Evolutionary conservation across 2,113 vertebrate genomes (phyloP).

Genomic region (Blennius ocellaris): DNA sequence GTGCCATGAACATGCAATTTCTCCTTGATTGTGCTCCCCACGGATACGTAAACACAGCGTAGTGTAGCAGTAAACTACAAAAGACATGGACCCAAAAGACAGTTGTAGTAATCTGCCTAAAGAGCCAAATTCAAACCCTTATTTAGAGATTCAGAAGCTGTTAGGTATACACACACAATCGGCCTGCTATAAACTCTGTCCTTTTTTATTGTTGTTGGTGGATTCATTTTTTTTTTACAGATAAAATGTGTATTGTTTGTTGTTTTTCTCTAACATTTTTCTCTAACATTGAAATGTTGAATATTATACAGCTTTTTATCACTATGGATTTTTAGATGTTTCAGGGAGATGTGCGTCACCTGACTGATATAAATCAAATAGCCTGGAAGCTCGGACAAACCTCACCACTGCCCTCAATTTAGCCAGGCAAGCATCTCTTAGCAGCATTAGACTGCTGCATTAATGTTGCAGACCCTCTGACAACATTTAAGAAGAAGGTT

Average conservation of each 20-base stretch:
- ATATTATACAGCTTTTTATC: conserved; percentile 25
- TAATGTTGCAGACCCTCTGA: conserved; percentile 26
- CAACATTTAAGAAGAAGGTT: conserved; percentile 33
- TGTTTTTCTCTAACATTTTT: too few relatives aligned
- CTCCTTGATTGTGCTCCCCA: conserved; percentile 74
- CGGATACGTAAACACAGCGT: conserved; percentile 77
- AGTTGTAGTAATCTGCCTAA: conserved; percentile 56
- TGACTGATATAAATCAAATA: conserved; percentile 64
- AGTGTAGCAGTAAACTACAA: conserved; percentile 66
- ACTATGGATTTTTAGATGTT: conserved; percentile 41
- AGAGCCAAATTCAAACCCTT: conserved; percentile 51
- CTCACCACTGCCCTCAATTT: conserved; percentile 39
- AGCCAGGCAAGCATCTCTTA: conserved; percentile 41
- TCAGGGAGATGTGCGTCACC: conserved; percentile 32
- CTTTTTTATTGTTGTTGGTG: not conserved
- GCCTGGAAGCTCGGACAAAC: conserved; percentile 10
- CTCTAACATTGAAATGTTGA: conserved; percentile 5
- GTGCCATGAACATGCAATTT: conserved; percentile 79
- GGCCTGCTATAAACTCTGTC: conserved; percentile 10
- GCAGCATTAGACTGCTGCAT: conserved; percentile 2
- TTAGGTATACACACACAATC: conserved; percentile 25
- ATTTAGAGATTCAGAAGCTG: conserved; percentile 40
- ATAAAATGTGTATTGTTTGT: conserved; percentile 40
- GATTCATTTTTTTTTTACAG: conserved; percentile 41
- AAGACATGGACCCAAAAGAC: conserved; percentile 62